Conservation (phyloP, 2,888 invertebrate species). For the Aleiodes leptofemur region DNA sequence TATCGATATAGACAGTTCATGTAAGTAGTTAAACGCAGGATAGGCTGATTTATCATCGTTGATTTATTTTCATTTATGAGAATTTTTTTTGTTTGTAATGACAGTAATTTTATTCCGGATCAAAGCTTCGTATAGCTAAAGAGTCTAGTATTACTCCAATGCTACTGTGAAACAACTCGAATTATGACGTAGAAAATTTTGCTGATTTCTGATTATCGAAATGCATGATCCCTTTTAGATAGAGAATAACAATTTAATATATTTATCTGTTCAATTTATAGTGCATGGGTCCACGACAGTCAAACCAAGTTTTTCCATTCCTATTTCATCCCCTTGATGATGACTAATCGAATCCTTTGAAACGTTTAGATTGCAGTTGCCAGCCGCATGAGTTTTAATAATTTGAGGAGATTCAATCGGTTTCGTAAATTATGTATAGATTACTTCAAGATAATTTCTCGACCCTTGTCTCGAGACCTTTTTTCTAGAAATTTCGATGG, state of each 20-base stretch:
- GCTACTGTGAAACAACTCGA: conserved; percentile 27
- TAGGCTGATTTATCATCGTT: conserved; percentile 57
- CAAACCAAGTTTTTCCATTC: too few relatives aligned
- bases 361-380: conserved; percentile 19
- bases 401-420: neutral
- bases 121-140: conserved; percentile 38
- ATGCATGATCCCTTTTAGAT: conserved; percentile 8
- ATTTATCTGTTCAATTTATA: too few relatives aligned
- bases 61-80: neutral
- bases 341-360: conserved; percentile 29
- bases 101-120: too few relatives aligned
- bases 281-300: too few relatives aligned
- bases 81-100: neutral
- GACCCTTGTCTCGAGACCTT: too few relatives aligned
- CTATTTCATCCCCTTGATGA: neutral
- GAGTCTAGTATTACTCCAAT: conserved; percentile 35
- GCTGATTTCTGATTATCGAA: neutral
- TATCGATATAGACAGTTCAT: conserved; percentile 76
- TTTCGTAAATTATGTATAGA: neutral
- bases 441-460: neutral
- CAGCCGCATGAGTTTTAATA: conserved; percentile 3
- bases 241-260: too few relatives aligned
- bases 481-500: too few relatives aligned
- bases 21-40: conserved; percentile 72
- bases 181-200: too few relatives aligned